phyloP scores from a whole-genome alignment of 2,113 vertebrate species.

The Ctenomys sociabilis region DNA sequence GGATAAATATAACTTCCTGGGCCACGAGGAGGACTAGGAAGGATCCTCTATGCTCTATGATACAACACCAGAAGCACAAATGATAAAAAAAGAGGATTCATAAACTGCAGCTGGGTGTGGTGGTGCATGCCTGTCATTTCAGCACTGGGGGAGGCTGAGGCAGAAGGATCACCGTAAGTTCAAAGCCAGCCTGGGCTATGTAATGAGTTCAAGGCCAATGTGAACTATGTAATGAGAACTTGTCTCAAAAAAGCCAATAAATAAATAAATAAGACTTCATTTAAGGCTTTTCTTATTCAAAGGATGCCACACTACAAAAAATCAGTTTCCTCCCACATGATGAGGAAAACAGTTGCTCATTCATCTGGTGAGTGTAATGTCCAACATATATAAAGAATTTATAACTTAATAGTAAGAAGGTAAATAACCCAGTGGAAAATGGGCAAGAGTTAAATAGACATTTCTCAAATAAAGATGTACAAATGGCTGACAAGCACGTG shows the following conservation, averaged over 20 bases:
- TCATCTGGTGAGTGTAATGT: background rate
- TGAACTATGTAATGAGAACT: background rate
- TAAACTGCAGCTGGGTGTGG: background rate
- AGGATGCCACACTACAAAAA: conserved; percentile 17
- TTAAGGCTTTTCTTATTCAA: background rate
- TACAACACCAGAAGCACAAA: background rate
- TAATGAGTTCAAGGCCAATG: background rate
- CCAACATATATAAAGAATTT: background rate
- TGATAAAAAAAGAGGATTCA: background rate
- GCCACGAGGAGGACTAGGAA: too few relatives aligned
- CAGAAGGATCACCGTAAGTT: background rate
- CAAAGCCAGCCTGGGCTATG: too few relatives aligned
- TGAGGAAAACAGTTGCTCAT: background rate
- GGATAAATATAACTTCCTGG: too few relatives aligned
- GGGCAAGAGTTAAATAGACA: background rate
- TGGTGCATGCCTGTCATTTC: background rate
- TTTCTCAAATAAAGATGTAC: background rate
- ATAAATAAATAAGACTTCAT: background rate
- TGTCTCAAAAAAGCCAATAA: background rate
- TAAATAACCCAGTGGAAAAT: background rate
- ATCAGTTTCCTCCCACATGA: background rate
- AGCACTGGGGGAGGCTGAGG: background rate
- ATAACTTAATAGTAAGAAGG: background rate
- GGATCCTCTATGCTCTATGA: too few relatives aligned
- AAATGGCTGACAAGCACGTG: background rate